Percentiles rank a stretch among this genome's conserved stretches.
These are phyloP conservation scores for Hippolais icterina DNA, from an alignment of 2,113 vertebrate genomes.

Conservation along the genomic window DNA sequence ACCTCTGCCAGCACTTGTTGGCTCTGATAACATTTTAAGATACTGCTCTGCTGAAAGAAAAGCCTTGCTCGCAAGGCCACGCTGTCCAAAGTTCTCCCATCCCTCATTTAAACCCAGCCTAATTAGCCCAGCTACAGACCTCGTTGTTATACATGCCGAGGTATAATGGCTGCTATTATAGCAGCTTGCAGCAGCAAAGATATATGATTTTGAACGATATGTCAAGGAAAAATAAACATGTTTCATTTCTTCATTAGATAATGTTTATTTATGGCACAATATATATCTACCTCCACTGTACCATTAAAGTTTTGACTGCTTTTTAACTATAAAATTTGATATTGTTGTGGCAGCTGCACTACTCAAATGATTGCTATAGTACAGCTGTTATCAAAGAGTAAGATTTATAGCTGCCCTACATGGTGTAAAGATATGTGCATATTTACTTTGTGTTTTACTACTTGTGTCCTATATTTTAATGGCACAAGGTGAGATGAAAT, in stretches of 20 bases:
- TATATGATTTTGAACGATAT: slow-evolving; percentile 67
- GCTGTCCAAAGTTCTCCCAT: slow-evolving; percentile 38
- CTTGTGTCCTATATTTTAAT: slow-evolving; percentile 77
- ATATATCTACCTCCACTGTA: slow-evolving; percentile 76
- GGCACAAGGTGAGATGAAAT: slow-evolving; percentile 77
- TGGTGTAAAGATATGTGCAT: slow-evolving; percentile 77
- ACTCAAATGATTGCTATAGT: slow-evolving; percentile 74
- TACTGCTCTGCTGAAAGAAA: not conserved
- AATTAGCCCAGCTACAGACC: slow-evolving; percentile 70
- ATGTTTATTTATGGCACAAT: slow-evolving; percentile 80
- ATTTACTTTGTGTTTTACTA: slow-evolving; percentile 80
- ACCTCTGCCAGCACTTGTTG: slow-evolving; percentile 5
- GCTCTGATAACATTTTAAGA: slow-evolving; percentile 22
- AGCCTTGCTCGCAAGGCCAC: slow-evolving; percentile 10
- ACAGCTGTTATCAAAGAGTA: slow-evolving; percentile 78
- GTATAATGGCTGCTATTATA: slow-evolving; percentile 72
- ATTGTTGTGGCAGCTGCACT: slow-evolving; percentile 80
- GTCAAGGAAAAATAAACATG: slow-evolving; percentile 74
- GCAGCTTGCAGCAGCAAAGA: slow-evolving; percentile 63
- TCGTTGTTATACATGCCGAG: slow-evolving; percentile 58
- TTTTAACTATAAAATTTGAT: slow-evolving; percentile 84
- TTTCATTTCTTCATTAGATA: slow-evolving; percentile 80
- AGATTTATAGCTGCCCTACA: slow-evolving; percentile 75
- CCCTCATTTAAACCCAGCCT: slow-evolving; percentile 50
- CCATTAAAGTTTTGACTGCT: slow-evolving; percentile 81